Evolutionary conservation across 2,113 vertebrate species (phyloP).

Genomic region (Capra hircus): DNA sequence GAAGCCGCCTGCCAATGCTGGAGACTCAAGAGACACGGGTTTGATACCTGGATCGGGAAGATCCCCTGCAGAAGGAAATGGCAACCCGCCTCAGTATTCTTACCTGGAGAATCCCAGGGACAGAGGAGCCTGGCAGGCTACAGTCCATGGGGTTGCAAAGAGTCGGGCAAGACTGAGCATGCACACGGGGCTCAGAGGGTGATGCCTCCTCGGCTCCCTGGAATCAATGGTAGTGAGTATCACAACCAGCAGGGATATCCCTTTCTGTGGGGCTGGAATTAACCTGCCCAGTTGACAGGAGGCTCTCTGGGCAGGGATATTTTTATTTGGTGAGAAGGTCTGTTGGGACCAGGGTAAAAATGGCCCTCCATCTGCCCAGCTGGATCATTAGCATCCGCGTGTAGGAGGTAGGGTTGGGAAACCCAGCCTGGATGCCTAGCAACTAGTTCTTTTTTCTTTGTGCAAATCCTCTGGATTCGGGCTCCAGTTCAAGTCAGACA

Average conservation of each 20-base stretch:
- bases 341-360: not conserved
- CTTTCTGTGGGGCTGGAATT: not conserved
- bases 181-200: not conserved
- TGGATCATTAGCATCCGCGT: not conserved
- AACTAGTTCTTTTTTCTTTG: not conserved
- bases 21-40: not conserved
- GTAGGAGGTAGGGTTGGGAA: not conserved
- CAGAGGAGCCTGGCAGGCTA: not conserved
- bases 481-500: not conserved
- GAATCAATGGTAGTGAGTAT: not conserved
- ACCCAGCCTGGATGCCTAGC: not conserved
- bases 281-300: not conserved
- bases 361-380: not conserved
- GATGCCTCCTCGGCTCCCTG: not conserved
- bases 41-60: not conserved
- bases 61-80: not conserved
- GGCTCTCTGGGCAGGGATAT: not conserved
- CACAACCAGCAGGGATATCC: not conserved
- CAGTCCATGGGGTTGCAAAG: not conserved
- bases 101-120: not conserved
- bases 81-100: not conserved
- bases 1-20: not conserved
- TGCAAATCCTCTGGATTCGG: not conserved
- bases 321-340: not conserved
- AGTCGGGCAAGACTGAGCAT: not conserved